Percentiles rank a stretch among this genome's conserved stretches.
Evolutionary conservation across 2,113 vertebrate species (phyloP).

Genomic region (Tangachromis dhanisi): DNA sequence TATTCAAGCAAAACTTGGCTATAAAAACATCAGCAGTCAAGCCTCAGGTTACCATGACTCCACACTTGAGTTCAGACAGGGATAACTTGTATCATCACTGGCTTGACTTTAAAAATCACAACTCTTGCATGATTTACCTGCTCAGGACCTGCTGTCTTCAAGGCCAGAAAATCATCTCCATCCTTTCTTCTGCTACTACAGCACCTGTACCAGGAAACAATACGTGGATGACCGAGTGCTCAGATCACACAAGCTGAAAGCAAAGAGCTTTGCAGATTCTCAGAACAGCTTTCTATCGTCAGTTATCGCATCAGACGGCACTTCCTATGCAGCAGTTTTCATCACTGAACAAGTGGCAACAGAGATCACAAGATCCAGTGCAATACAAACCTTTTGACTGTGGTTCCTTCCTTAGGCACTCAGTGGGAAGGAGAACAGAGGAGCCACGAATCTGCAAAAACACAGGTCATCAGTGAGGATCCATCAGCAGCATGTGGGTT

Average conservation of each 20-base stretch:
- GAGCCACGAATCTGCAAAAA: background rate
- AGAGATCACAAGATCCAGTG: background rate
- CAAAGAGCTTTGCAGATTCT: background rate
- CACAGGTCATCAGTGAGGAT: background rate
- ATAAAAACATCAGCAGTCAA: background rate
- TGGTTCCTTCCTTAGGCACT: background rate
- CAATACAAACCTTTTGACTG: conserved; percentile 11
- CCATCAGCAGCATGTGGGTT: background rate
- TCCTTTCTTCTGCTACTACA: accelerated
- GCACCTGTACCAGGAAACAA: background rate
- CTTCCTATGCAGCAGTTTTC: conserved; percentile 68
- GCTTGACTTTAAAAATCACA: conserved; percentile 5
- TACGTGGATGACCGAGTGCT: accelerated
- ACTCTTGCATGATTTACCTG: background rate
- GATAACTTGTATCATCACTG: conserved; percentile 74
- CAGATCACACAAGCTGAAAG: accelerated
- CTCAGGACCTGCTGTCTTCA: background rate
- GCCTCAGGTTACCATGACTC: conserved; percentile 72
- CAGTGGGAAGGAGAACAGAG: accelerated
- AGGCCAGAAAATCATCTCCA: accelerated
- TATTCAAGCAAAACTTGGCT: background rate
- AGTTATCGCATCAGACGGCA: conserved; percentile 76
- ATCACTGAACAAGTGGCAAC: conserved; percentile 22
- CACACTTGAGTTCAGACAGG: conserved; percentile 71
- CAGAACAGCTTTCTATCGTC: conserved; percentile 63